phyloP scores from a whole-genome alignment of 1,140 invertebrate genomes.

The Thrips palmi region DNA sequence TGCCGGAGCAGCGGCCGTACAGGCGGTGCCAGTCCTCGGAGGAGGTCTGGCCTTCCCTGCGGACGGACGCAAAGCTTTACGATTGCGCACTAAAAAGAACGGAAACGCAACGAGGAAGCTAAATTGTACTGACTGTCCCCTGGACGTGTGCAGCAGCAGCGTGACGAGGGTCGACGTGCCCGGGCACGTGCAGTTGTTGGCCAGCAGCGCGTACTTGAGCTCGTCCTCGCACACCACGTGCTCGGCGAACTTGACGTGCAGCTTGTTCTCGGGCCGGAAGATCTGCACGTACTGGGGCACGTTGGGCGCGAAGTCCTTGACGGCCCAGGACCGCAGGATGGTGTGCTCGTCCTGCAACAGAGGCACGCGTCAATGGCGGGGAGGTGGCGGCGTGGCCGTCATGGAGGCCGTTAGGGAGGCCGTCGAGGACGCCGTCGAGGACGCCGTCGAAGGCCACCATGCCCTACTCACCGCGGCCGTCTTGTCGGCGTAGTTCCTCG shows the following conservation, averaged over 20 bases:
- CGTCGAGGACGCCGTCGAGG: not conserved
- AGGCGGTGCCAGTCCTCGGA: conserved; percentile 92
- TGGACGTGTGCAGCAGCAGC: conserved; percentile 81
- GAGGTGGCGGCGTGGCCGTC: too few relatives aligned
- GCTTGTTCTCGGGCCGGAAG: conserved; percentile 92
- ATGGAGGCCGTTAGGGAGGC: too few relatives aligned
- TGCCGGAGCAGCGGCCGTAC: conserved; percentile 93
- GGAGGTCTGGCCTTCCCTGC: conserved; percentile 89
- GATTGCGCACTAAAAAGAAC: not conserved
- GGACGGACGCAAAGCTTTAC: not conserved
- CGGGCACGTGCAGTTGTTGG: conserved; percentile 95
- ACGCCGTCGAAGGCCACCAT: not conserved
- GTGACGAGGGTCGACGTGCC: conserved; percentile 93
- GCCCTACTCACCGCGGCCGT: conserved; percentile 58
- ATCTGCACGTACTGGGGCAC: conserved; percentile 97
- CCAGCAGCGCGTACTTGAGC: conserved; percentile 90
- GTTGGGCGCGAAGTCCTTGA: conserved; percentile 90
- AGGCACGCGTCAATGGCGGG: too few relatives aligned
- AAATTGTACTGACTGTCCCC: conserved; percentile 69
- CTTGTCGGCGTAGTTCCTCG: conserved; percentile 91
- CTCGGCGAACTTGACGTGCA: conserved; percentile 96
- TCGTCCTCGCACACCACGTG: conserved; percentile 95
- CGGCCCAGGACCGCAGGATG: conserved; percentile 91
- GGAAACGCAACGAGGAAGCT: conserved; percentile 1
- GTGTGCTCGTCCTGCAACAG: conserved; percentile 75